phyloP scores from a whole-genome alignment of 2,888 invertebrate genomes.

The Drosophila neotestacea region DNA sequence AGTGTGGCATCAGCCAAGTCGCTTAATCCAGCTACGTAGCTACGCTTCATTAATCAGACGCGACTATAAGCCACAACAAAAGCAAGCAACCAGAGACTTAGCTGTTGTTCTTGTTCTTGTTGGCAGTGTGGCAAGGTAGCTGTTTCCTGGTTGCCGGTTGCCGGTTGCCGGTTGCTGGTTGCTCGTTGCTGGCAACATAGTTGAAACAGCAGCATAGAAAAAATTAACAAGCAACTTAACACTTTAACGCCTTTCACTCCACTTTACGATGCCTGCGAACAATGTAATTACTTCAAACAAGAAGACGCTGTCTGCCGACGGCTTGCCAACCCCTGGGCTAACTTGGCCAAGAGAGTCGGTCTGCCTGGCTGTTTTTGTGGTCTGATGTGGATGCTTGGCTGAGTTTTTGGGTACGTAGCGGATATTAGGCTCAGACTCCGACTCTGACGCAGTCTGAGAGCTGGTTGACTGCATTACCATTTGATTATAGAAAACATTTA shows the following conservation, averaged over 20 bases:
- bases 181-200: constrained; percentile 44
- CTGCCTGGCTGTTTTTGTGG: constrained; percentile 29
- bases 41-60: constrained; percentile 78
- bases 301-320: constrained; percentile 43
- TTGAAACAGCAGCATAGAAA: constrained; percentile 56
- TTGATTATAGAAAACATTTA: constrained; percentile 80
- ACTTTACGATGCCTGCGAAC: constrained; percentile 77
- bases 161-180: neutral
- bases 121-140: constrained; percentile 23
- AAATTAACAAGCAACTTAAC: constrained; percentile 82
- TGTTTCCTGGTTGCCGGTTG: neutral
- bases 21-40: constrained; percentile 77
- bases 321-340: constrained; percentile 7
- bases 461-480: constrained; percentile 73
- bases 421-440: constrained; percentile 41
- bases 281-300: constrained; percentile 78
- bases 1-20: constrained; percentile 49
- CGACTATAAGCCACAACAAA: constrained; percentile 78
- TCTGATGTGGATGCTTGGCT: constrained; percentile 17
- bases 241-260: constrained; percentile 81
- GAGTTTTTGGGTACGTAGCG: constrained; percentile 30
- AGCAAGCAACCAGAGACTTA: constrained; percentile 33
- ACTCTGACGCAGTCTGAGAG: constrained; percentile 2
- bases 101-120: neutral
- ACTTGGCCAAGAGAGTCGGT: neutral